Conservation (phyloP, 2,113 vertebrate species). For the Cynopterus brachyotis region DNA sequence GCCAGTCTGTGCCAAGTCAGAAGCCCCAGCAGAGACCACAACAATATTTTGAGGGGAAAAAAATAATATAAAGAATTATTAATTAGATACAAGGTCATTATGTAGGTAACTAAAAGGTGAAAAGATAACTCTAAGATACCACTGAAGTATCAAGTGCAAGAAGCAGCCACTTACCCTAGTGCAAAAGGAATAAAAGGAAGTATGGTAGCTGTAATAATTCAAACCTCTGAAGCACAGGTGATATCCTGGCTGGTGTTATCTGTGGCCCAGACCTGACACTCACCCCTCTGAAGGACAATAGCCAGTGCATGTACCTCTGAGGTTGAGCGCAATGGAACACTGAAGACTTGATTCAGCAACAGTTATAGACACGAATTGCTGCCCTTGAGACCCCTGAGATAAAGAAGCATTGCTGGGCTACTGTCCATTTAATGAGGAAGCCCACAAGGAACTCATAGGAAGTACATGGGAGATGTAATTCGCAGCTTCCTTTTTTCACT, state of each 20-base stretch:
- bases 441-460: neutral
- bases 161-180: neutral
- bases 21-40: neutral
- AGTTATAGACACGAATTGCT: neutral
- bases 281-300: neutral
- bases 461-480: neutral
- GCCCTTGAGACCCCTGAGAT: neutral
- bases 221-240: neutral
- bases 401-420: neutral
- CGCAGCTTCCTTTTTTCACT: neutral
- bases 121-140: neutral
- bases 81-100: neutral
- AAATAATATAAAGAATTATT: neutral
- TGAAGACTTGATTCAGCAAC: neutral
- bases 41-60: neutral
- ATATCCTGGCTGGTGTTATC: neutral
- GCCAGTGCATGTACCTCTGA: neutral
- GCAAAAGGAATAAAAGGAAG: neutral
- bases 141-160: neutral
- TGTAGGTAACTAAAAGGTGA: neutral
- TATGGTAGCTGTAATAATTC: neutral
- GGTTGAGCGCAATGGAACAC: neutral
- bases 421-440: neutral
- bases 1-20: neutral
- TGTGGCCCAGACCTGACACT: neutral